Percentiles rank a stretch among this genome's conserved stretches.
Evolutionary conservation across 1,140 invertebrate species (phyloP).

Genomic region (Paraescarpia echinospica): DNA sequence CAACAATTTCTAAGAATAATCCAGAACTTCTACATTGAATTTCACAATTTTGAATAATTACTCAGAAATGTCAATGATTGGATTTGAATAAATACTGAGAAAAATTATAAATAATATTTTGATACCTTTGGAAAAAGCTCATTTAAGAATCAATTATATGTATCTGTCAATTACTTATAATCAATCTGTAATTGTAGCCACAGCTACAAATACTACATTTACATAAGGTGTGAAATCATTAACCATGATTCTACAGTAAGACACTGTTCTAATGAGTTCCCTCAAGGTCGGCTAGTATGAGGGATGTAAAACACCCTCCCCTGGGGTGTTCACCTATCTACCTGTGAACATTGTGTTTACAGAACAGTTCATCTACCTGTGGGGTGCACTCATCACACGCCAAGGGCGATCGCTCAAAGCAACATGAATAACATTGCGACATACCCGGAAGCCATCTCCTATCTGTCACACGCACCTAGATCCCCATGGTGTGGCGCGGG

Average conservation of each 20-base stretch:
- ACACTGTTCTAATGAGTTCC: not conserved
- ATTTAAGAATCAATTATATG: not conserved
- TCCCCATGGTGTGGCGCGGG: constrained; percentile 51
- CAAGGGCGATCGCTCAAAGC: not conserved
- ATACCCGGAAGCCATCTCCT: not conserved
- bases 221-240: not conserved
- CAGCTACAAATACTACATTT: too few relatives aligned
- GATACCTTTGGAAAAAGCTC: not conserved
- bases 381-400: not conserved
- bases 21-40: not conserved
- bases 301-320: not conserved
- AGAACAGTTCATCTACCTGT: not conserved
- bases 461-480: constrained; percentile 41
- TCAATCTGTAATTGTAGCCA: not conserved
- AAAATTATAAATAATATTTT: not conserved
- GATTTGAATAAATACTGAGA: not conserved
- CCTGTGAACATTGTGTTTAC: not conserved
- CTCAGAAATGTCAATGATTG: not conserved
- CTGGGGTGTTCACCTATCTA: not conserved
- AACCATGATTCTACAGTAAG: not conserved
- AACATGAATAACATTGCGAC: not conserved
- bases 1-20: not conserved
- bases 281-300: not conserved
- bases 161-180: not conserved
- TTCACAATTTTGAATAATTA: not conserved